Base-by-base conservation (phyloP, 2,113 vertebrate species). In the Neomonachus schauinslandi region DNA sequence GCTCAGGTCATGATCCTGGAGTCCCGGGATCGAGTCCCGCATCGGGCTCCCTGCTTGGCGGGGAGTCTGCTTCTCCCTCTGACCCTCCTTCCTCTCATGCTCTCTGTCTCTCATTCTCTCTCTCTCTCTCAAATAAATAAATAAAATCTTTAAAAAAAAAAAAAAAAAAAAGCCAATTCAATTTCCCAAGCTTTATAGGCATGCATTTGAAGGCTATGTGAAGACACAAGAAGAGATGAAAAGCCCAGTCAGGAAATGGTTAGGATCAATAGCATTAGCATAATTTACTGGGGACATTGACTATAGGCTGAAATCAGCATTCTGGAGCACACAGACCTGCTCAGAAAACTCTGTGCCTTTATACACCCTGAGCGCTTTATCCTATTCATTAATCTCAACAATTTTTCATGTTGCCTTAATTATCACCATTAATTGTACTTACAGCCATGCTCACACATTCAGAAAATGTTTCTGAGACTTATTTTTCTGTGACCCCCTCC, bases 251-350 rank as follows among this genome's bases (percentile, higher is more conserved):
- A 97, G 97, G 65, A n/a, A 96, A 97, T 98, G 83, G 63, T 97
- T 98, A 98, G 97, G 97, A 98, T 98, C 97, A 98, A 92, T 95
- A 87, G 97, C 53, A 93, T 94, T 96, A 96, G 74, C 96, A 97
- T 97, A 94, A 97, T 92, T 92, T 83, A 98, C 94, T 77, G 94
- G 96, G 97, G 96, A 33, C 98, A 98, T 97, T 97, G 97, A 79
- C 96, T 98, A 42, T 36, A 98, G 98, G 91, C 24, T 26, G 65
- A 98, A 98, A 92, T 84, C 1, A 94, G 95, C 88, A 76, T 76
- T 94, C 94, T 79, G 87, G 72, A 96, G 72, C 55, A 91, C 61
- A 71, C 15, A 69, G 83, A 5, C 61, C 72, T 81, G 67, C 96
- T 97, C 69, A 84, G 36, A 98, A 95, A 42, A 81, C 42, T 94